Base-by-base conservation (phyloP, 2,888 invertebrate species). In the Nemotelus pantherinus region DNA sequence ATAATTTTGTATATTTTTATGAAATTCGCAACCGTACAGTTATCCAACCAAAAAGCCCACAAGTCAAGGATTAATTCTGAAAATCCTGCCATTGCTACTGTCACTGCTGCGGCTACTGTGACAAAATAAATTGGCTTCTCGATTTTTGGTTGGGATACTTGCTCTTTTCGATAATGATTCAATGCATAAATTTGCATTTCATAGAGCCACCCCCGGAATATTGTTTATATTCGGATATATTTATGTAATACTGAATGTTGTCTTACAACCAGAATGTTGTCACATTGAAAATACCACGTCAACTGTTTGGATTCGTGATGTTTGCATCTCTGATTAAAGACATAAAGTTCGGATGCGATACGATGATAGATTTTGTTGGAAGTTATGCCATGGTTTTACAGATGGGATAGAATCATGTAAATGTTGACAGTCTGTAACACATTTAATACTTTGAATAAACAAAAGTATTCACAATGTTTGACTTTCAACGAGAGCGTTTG, bases 181-280 rank as follows among this genome's bases (percentile, higher is more conserved):
- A 78, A 78, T 78, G 78, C 78, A 78, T 78, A 78, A 78, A 78
- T 78, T 78, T 78, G 78, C 76, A 78, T 76, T 71, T 76, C 74
- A 74, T 60, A 74, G 47, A 60, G 60, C 47, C 41, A 74, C 43
- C 3, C 44, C 7, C 55, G 55, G 5, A 10, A 47, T 1, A 58
- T n/a, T 72, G 58, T 53, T 70, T 70, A 43, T 55, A 70, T 10
- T 41, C 5, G 45, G 58, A 72, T 72, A 50, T 47, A 63, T 48
- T 74, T 47, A 41, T 60, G 45, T 57, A 72, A 58, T 25, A 74
- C 48, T 39, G 60, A 74, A 74, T 48, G 47, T 63, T 63, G 63
- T 48, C 53, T 10, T 10, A 63, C 41, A 41, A 10, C 2, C 55
- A 70, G 25, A 41, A 55, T 53, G 57, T 10, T 57, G 57, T 57